These are phyloP conservation scores for Spodoptera littoralis DNA, from an alignment of 2,888 invertebrate genomes.

Conservation along the genomic window DNA sequence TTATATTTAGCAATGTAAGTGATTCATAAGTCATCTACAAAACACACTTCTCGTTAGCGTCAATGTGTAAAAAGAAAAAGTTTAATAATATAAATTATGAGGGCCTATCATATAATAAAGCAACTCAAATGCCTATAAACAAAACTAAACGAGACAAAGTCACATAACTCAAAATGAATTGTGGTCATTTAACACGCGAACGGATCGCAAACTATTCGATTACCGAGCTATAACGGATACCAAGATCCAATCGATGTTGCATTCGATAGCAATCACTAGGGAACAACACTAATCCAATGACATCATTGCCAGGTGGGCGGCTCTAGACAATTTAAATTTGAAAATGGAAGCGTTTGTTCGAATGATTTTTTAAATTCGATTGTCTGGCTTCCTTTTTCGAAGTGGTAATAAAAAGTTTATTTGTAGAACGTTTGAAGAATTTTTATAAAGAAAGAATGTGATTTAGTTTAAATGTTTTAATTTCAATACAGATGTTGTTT, in stretches of 20 bases:
- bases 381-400: conserved; percentile 57
- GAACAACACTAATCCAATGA: conserved; percentile 72
- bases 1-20: not conserved
- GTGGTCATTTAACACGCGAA: conserved; percentile 82
- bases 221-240: conserved; percentile 23
- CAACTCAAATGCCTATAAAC: conserved; percentile 80
- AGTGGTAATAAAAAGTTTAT: conserved; percentile 47
- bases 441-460: conserved; percentile 21
- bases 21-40: conserved; percentile 16
- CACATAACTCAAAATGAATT: conserved; percentile 82
- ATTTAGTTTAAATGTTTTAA: conserved; percentile 42
- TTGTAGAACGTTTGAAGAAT: conserved; percentile 26
- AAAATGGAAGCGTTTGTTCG: conserved; percentile 57
- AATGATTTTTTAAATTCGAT: conserved; percentile 54
- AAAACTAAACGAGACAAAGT: conserved; percentile 81
- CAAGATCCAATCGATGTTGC: conserved; percentile 69
- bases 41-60: conserved; percentile 48
- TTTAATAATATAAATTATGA: conserved; percentile 67
- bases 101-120: conserved; percentile 65
- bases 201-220: conserved; percentile 66
- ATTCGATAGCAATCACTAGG: conserved; percentile 65
- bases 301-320: conserved; percentile 69
- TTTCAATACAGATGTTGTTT: conserved; percentile 33
- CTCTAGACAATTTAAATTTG: conserved; percentile 63
- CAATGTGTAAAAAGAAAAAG: conserved; percentile 58